Conservation (phyloP, 2,113 vertebrate species). For the Archilochus colubris region DNA sequence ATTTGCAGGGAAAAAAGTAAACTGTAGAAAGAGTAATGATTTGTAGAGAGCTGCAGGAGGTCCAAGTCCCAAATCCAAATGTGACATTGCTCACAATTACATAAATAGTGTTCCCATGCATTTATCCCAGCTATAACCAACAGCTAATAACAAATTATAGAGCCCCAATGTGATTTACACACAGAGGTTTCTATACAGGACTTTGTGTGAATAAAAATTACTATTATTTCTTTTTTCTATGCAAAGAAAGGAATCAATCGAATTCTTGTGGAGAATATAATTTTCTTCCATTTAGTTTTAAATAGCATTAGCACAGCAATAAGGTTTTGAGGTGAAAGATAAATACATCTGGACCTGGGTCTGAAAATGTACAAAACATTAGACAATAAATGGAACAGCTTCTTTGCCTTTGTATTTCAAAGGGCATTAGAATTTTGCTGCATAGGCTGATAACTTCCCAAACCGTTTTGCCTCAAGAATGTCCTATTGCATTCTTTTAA, state of each 20-base stretch:
- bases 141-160: conserved; percentile 72
- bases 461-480: conserved; percentile 34
- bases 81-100: conserved; percentile 64
- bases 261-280: conserved; percentile 66
- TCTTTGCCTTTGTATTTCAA: conserved; percentile 56
- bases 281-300: conserved; percentile 74
- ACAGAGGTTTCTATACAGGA: conserved; percentile 59
- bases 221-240: conserved; percentile 58
- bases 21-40: conserved; percentile 50
- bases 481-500: conserved; percentile 47
- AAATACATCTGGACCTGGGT: conserved; percentile 50
- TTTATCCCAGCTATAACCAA: conserved; percentile 71
- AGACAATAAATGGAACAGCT: conserved; percentile 36
- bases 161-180: conserved; percentile 52
- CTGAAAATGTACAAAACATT: conserved; percentile 53
- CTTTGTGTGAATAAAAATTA: conserved; percentile 67
- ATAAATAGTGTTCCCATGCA: conserved; percentile 66
- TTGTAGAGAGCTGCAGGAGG: conserved; percentile 61
- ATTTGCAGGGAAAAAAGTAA: conserved; percentile 34
- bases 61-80: conserved; percentile 60
- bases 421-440: conserved; percentile 62
- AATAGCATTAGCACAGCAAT: conserved; percentile 74
- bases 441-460: conserved; percentile 17
- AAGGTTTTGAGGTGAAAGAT: conserved; percentile 69
- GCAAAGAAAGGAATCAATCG: conserved; percentile 61